Evolutionary conservation across 2,797 vertebrate species (phyloP).

Genomic region (Cossypha niveicapilla): DNA sequence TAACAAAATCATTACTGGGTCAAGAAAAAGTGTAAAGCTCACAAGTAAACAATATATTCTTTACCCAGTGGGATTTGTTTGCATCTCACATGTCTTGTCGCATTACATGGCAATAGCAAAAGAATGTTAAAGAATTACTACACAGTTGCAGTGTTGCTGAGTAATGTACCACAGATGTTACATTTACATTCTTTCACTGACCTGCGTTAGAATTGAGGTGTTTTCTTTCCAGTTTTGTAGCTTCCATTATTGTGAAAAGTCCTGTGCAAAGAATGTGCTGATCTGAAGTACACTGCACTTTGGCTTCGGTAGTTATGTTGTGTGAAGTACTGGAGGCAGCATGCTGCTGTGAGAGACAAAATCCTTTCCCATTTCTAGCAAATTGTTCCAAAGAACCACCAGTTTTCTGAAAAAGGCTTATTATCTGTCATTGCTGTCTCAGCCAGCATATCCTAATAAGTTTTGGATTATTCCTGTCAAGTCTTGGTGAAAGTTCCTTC

Average conservation of each 20-base stretch:
- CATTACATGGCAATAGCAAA: not conserved
- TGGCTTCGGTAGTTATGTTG: fast-evolving
- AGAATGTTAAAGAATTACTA: not conserved
- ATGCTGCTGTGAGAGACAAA: not conserved
- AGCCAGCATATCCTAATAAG: not conserved
- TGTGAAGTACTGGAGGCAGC: not conserved
- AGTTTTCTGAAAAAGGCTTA: not conserved
- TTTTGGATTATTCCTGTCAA: not conserved
- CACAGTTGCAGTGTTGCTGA: not conserved
- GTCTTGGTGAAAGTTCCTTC: not conserved
- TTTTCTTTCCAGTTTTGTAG: not conserved
- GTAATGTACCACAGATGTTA: not conserved
- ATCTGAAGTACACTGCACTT: not conserved
- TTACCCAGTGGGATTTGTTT: not conserved
- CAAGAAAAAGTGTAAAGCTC: not conserved
- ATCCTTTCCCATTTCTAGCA: not conserved
- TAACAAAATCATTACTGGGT: not conserved
- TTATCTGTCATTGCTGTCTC: not conserved
- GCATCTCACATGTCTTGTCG: not conserved
- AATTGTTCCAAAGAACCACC: not conserved
- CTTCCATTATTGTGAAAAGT: not conserved
- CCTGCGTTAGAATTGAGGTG: not conserved
- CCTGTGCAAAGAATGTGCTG: not conserved
- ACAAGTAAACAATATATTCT: not conserved
- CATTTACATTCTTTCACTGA: not conserved